Base-by-base conservation (phyloP, 2,888 invertebrate genomes). In the Peribatodes rhomboidaria region DNA sequence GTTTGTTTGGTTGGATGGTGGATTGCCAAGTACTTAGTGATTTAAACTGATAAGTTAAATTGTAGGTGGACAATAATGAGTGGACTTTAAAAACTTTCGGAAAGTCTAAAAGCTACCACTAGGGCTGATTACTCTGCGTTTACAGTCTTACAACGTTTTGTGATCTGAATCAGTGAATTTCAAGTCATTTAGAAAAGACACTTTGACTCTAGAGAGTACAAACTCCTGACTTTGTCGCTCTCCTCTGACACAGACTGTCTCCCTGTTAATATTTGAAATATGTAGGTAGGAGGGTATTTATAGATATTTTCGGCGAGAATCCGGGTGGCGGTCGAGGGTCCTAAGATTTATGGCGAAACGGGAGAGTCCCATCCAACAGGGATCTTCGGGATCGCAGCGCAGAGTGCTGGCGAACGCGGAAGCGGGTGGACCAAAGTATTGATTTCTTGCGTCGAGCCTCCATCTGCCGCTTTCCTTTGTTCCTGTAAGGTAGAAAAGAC, bases 311-410 rank as follows among this genome's bases (percentile, higher is more conserved):
- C 88, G 88, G 88, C 86, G 89, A 86, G 90, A 87, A 89, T 86
- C 88, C 90, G 92, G 92, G 91, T 89, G 92, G 91, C 89, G 90
- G 90, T 85, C 90, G 92, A 92, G 92, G 92, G 92, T 91, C 86
- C 87, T 85, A 89, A 92, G 92, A 92, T 92, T 92, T 92, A 92
- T 92, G 89, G 91, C 89, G 78, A 85, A 90, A 87, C 87, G 90
- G 91, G 92, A 89, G 92, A 91, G 91, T 87, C 87, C 90, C 90
- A 91, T 91, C 92, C 89, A 90, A 90, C 88, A 86, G 90, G 88
- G 90, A 87, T 90, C 85, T 87, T 86, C 79, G 76, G 76, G 71
- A 73, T 71, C 60, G 37, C 63, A 79, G 79, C 59, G 3, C 65
- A 78, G 77, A 67, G n/a, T n/a, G 75, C 16, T 70, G 70, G 80